phyloP scores from a whole-genome alignment of 2,797 vertebrate genomes.

The Darevskia mixta region DNA sequence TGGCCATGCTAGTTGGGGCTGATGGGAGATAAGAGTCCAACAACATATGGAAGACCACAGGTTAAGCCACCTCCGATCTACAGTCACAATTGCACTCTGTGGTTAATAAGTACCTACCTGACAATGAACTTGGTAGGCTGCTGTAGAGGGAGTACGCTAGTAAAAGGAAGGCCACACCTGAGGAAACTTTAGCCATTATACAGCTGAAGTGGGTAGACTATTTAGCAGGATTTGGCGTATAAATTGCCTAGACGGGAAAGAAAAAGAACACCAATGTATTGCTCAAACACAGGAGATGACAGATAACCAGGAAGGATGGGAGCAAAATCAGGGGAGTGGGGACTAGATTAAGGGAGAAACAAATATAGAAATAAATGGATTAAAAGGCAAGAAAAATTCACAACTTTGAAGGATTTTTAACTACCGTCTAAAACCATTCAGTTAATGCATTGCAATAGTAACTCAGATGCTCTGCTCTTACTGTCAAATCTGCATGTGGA shows the following conservation, averaged over 20 bases:
- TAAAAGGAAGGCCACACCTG: conserved; percentile 12
- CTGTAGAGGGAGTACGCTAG: conserved; percentile 42
- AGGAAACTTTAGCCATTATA: conserved; percentile 40
- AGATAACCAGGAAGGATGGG: background rate
- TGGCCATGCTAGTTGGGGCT: too few relatives aligned
- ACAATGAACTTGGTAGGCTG: background rate
- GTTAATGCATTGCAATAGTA: background rate
- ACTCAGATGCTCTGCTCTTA: fast-evolving
- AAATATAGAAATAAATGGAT: background rate
- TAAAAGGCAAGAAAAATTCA: background rate
- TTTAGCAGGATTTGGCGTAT: background rate
- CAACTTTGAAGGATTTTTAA: background rate
- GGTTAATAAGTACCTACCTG: conserved; percentile 50
- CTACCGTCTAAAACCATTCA: background rate
- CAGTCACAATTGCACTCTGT: background rate
- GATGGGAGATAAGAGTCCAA: too few relatives aligned
- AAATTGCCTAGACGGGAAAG: conserved; percentile 28
- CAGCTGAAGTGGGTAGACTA: background rate
- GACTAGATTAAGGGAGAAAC: background rate
- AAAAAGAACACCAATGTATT: background rate
- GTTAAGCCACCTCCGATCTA: background rate
- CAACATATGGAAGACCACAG: too few relatives aligned
- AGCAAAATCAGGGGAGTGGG: background rate
- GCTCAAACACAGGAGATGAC: background rate
- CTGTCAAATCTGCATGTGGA: background rate